phyloP scores from a whole-genome alignment of 1,140 invertebrate species.

The roundworm (Caenorhabditis elegans) region DNA sequence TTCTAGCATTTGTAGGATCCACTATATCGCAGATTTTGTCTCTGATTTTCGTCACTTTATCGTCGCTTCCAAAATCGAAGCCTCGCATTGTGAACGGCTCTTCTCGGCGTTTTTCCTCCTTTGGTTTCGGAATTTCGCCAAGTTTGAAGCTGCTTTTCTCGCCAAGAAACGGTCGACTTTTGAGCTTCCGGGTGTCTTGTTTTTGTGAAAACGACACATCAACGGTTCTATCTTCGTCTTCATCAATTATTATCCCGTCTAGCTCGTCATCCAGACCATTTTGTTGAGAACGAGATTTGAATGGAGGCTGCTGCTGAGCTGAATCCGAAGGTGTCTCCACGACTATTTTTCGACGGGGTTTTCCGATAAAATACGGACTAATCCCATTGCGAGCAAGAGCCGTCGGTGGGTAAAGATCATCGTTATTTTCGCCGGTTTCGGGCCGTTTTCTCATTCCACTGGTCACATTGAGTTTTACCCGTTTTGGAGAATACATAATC shows the following conservation, averaged over 20 bases:
- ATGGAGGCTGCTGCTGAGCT: neutral
- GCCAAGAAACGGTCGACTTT: neutral
- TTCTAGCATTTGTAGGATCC: neutral
- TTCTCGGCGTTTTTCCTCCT: neutral
- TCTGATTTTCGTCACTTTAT: neutral
- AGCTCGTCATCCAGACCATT: neutral
- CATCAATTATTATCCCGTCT: neutral
- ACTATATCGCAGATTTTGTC: conserved; percentile 17
- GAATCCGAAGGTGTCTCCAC: neutral
- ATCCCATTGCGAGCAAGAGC: neutral
- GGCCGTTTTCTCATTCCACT: neutral
- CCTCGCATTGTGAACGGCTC: conserved; percentile 10
- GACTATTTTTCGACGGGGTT: neutral
- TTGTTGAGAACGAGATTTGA: neutral
- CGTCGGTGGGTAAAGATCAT: neutral
- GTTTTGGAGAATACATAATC: neutral
- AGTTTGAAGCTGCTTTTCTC: neutral
- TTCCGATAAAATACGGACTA: conserved; percentile 8
- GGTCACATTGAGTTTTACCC: neutral
- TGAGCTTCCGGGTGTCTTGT: neutral
- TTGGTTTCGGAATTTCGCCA: neutral
- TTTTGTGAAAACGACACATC: neutral
- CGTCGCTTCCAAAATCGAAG: conserved; percentile 1
- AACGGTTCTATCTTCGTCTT: neutral
- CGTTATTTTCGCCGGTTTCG: neutral